Percentiles rank a stretch among this genome's conserved stretches.
phyloP scores from a whole-genome alignment of 2,888 invertebrate genomes.

The Hetaerina titia region DNA sequence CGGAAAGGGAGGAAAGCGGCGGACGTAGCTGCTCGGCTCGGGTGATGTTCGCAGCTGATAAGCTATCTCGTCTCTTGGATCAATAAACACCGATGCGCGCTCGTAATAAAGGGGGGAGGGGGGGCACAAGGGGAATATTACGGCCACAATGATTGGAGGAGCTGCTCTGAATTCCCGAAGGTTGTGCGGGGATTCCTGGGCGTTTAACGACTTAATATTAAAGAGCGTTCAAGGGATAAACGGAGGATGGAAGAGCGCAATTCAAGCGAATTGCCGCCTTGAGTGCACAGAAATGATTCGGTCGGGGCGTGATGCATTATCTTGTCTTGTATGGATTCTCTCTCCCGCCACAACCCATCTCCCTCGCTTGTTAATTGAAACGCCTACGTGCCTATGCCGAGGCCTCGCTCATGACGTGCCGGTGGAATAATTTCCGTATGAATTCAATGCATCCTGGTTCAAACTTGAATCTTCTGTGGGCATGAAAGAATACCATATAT shows the following conservation, averaged over 20 bases:
- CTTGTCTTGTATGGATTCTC: neutral
- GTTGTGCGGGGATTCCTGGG: neutral
- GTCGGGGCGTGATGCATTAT: neutral
- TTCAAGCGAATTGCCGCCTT: neutral
- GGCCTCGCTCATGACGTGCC: neutral
- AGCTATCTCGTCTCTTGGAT: neutral
- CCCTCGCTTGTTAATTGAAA: neutral
- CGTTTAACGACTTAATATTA: neutral
- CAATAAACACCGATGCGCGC: neutral
- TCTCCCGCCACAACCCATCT: neutral
- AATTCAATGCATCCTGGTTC: neutral
- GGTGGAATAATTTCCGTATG: neutral
- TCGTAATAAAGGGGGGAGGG: neutral
- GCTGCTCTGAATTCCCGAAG: neutral
- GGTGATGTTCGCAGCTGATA: slow-evolving; percentile 1
- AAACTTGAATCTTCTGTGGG: neutral
- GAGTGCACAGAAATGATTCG: neutral
- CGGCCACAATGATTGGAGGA: neutral
- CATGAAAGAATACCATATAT: neutral
- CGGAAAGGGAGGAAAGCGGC: too few relatives aligned
- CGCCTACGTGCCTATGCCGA: neutral
- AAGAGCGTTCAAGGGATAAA: neutral
- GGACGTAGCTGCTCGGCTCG: neutral
- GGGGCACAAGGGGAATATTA: neutral
- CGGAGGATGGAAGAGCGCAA: neutral